phyloP scores from a whole-genome alignment of 2,797 vertebrate genomes.

The Nyctibius grandis region DNA sequence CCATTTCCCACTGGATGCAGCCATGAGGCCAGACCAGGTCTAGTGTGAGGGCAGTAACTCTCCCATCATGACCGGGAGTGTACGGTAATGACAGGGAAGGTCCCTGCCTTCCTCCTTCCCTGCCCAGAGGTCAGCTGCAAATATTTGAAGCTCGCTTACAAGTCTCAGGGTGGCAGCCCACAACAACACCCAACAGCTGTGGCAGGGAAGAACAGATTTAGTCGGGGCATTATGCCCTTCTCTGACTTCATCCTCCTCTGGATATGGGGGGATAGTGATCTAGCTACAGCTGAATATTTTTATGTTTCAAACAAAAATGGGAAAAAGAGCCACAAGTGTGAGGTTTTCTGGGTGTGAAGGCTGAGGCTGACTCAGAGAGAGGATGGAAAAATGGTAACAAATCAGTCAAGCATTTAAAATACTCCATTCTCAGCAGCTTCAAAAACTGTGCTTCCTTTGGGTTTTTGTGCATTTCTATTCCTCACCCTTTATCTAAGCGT shows the following conservation, averaged over 20 bases:
- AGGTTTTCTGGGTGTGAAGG: neutral
- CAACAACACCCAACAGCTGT: neutral
- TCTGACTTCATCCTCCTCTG: neutral
- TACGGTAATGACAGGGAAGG: neutral
- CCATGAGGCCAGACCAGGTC: too few species aligned
- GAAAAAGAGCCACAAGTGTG: neutral
- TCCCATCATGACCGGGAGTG: accelerated
- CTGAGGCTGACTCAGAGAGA: slow-evolving; percentile 12
- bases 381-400: neutral
- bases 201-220: neutral
- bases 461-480: neutral
- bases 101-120: too few species aligned
- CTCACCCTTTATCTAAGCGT: neutral
- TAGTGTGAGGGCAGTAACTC: neutral
- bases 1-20: neutral
- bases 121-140: neutral
- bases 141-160: neutral
- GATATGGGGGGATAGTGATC: neutral
- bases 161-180: neutral
- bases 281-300: neutral
- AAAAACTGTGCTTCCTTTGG: neutral
- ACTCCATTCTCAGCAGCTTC: neutral
- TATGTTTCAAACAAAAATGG: neutral
- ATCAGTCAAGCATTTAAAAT: neutral
- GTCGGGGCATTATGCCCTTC: accelerated